phyloP scores from a whole-genome alignment of 2,888 invertebrate genomes.

The Liposcelis brunnea region DNA sequence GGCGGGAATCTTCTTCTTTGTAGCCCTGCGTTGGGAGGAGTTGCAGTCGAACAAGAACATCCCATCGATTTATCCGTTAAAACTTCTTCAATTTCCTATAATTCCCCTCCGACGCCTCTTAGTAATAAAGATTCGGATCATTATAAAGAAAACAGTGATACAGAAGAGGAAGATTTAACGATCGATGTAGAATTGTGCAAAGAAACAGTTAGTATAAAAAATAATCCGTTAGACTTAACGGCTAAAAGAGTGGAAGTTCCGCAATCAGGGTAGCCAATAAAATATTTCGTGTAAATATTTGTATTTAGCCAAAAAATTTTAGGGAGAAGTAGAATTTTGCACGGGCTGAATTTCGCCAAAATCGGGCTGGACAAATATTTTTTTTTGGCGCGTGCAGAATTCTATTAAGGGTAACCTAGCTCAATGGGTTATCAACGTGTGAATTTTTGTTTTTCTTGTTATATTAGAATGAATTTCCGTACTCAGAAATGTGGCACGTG shows the following conservation, averaged over 20 bases:
- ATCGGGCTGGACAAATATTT: no score
- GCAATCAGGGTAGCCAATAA: no score
- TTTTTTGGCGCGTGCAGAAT: no score
- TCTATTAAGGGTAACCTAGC: no score
- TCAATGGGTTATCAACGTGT: no score
- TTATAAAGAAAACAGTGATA: not conserved
- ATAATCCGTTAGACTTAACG: slow-evolving; percentile 5
- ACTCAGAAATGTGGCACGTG: no score
- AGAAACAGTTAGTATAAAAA: not conserved
- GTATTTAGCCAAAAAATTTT: no score
- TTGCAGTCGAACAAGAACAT: slow-evolving; percentile 30
- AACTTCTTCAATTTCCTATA: slow-evolving; percentile 15
- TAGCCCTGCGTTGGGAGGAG: slow-evolving; percentile 27
- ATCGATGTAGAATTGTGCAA: slow-evolving; percentile 1
- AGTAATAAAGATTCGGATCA: not conserved
- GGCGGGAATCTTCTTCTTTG: slow-evolving; percentile 27
- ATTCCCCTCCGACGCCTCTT: slow-evolving; percentile 8
- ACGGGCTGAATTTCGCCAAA: no score
- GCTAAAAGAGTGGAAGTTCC: slow-evolving; percentile 5
- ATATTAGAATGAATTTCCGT: no score
- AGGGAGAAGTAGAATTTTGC: no score
- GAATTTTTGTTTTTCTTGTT: no score
- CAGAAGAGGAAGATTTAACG: not conserved
- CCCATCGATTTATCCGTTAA: slow-evolving; percentile 30
- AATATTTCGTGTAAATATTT: no score